Evolutionary conservation across 2,797 vertebrate species (phyloP).

Genomic region (Syndactyla subalaris): DNA sequence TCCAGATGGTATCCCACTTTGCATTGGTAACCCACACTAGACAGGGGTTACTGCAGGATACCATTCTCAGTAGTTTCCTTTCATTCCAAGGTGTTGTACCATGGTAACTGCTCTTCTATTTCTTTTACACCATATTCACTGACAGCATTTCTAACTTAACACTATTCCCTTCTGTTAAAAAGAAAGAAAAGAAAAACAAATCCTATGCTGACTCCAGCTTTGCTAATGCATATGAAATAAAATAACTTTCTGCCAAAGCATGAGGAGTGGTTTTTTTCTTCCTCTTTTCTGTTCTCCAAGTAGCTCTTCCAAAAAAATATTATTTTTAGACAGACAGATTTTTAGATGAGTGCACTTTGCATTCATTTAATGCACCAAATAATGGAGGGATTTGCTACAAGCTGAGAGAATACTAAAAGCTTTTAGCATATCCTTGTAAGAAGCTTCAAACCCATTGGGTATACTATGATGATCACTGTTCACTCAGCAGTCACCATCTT

Average conservation of each 20-base stretch:
- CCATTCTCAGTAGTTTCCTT: not conserved
- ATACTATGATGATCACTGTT: not conserved
- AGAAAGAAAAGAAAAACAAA: not conserved
- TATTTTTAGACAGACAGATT: constrained; percentile 61
- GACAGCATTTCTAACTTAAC: not conserved
- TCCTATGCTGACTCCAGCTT: not conserved
- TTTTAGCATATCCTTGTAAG: constrained; percentile 11
- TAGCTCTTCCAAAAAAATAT: constrained; percentile 23
- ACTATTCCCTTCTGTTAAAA: not conserved
- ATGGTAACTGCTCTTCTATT: constrained; percentile 9
- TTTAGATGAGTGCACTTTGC: constrained; percentile 36
- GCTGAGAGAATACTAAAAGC: constrained; percentile 15
- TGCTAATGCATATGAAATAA: constrained; percentile 34
- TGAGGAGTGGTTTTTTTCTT: not conserved
- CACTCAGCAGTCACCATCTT: constrained; percentile 8
- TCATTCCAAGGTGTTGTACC: constrained; percentile 4
- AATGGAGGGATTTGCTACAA: constrained; percentile 25
- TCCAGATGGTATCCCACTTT: constrained; percentile 21
- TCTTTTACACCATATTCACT: constrained; percentile 10
- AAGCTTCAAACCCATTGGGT: not conserved
- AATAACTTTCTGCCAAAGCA: constrained; percentile 34
- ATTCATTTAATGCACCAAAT: constrained; percentile 10
- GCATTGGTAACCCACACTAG: not conserved
- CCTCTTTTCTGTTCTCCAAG: constrained; percentile 23
- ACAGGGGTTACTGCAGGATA: not conserved